Evolutionary conservation across 2,797 vertebrate species (phyloP).

Genomic region (Danio tinwini): DNA sequence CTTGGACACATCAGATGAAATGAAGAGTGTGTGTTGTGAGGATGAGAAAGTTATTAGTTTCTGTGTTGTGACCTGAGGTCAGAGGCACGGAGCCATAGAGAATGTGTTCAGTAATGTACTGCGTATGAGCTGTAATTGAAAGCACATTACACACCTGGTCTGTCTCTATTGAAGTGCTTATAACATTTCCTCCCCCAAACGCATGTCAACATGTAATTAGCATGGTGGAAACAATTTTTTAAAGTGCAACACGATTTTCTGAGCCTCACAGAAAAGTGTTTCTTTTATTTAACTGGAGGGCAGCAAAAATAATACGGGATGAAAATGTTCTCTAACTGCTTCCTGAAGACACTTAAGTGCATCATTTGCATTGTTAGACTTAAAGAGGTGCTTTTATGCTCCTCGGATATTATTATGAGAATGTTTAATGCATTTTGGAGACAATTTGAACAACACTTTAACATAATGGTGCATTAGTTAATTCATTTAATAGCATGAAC

Average conservation of each 20-base stretch:
- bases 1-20: background rate
- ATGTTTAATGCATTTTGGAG: background rate
- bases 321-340: background rate
- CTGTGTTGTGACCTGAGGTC: background rate
- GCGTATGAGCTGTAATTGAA: conserved; percentile 16
- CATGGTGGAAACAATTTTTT: conserved; percentile 22
- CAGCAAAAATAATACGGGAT: background rate
- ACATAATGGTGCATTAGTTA: too few relatives aligned
- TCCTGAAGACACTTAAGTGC: background rate
- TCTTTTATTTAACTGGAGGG: background rate
- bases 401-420: background rate
- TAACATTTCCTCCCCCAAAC: background rate
- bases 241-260: background rate
- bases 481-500: too few relatives aligned
- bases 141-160: conserved; percentile 15
- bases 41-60: background rate
- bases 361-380: background rate
- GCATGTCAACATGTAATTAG: conserved; percentile 20
- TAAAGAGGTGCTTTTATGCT: background rate
- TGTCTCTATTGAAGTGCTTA: background rate
- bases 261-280: background rate
- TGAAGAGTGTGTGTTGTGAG: background rate
- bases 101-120: background rate
- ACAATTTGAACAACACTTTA: background rate
- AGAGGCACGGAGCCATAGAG: too few relatives aligned